Conservation (phyloP, 1,140 invertebrate genomes). For the Anastrepha obliqua region DNA sequence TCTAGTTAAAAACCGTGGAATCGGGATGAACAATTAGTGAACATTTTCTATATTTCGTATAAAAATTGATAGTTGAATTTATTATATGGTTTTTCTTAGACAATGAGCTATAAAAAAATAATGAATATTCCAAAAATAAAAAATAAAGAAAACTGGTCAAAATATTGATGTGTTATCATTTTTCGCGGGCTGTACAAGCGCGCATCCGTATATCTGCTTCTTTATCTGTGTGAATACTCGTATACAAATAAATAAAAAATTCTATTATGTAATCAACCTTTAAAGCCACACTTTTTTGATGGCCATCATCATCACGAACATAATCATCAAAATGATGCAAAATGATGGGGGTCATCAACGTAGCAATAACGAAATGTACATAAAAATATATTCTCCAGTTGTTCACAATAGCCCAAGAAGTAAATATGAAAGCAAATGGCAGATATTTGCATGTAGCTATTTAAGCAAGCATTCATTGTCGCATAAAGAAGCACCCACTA, state of each 20-base stretch:
- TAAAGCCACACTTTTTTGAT: slow-evolving; percentile 21
- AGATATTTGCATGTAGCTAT: background rate
- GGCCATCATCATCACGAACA: slow-evolving; percentile 13
- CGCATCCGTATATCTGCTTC: too few relatives aligned
- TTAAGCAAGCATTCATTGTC: background rate
- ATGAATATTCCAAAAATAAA: too few relatives aligned
- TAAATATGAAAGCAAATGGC: background rate
- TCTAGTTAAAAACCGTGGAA: too few relatives aligned
- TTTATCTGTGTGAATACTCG: too few relatives aligned
- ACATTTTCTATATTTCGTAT: too few relatives aligned
- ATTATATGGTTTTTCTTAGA: too few relatives aligned
- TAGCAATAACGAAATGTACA: background rate
- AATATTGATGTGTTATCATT: too few relatives aligned
- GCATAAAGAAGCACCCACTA: background rate
- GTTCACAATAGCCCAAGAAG: background rate
- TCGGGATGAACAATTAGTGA: too few relatives aligned
- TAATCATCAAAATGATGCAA: slow-evolving; percentile 42
- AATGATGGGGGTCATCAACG: slow-evolving; percentile 11
- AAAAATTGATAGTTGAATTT: too few relatives aligned
- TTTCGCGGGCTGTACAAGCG: too few relatives aligned
- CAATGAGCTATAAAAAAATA: too few relatives aligned
- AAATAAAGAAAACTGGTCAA: too few relatives aligned
- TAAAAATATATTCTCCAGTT: background rate
- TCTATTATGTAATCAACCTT: slow-evolving; percentile 15
- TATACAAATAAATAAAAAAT: background rate